Base-by-base conservation (phyloP, 2,797 vertebrate genomes). In the Sphaeramia orbicularis region DNA sequence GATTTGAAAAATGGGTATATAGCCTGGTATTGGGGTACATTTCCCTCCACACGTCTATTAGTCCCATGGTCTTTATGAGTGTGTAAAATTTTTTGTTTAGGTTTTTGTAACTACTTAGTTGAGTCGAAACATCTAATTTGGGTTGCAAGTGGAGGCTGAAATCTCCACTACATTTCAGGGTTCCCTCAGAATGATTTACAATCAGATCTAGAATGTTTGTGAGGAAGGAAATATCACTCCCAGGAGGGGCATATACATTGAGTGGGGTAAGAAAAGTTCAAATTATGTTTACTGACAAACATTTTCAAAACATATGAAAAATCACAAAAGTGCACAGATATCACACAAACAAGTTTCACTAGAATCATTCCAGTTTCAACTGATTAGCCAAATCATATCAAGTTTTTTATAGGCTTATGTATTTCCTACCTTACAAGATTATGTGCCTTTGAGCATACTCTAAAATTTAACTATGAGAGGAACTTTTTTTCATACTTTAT, bases 181-280 rank as follows among this genome's bases (percentile, higher is more conserved):
- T 42, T 42, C 41, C 41, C 11, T 42, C 41, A 42, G 41, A 42
- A n/a, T 42, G 41, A 41, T 42, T 42, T 10, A 42, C 41, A 42
- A 42, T 42, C 41, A 42, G 15, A 7, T 42, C 41, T n/a, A 42
- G 5, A 42, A 42, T 42, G 1, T 7, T 14, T 2, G 9, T 42
- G 14, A 4, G n/a, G 6, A 42, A 42, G 7, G 6, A 42, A 42
- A 14, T n/a, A 42, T 42, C 12, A 15, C 41, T 11, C 2, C 41
- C 14, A 3, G 41, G 41, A 7, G 41, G 41, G n/a, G 12, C 41
- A 4, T 42, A 42, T 14, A 42, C 41, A 42, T 42, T 42, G 41
- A n/a, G 41, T 42, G 42, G 14, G 2, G 9, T n/a, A n/a, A n/a
- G n/a, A n/a, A n/a, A n/a, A n/a, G n/a, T n/a, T n/a, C n/a, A n/a